Base-by-base conservation (phyloP, 2,113 vertebrate species). In the Osmerus mordax region DNA sequence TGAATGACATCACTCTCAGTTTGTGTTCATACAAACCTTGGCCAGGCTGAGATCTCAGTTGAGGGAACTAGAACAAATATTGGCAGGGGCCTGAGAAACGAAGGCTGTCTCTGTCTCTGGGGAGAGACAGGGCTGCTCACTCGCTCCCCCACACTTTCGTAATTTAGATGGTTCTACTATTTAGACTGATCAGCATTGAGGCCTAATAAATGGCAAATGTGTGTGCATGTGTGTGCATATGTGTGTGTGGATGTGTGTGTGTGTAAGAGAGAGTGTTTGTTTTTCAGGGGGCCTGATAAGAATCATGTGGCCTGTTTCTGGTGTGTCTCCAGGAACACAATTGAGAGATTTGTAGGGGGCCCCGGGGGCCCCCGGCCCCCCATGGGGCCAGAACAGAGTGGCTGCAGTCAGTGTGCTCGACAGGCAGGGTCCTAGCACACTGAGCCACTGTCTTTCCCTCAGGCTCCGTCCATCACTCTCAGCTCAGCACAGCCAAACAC, bases 331-430 rank as follows among this genome's bases (percentile, higher is more conserved):
- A 70, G 55, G 78, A 81, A 78, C 47, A 86, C 87, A 88, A 89
- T 88, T 78, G 80, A 74, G 81, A 82, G 86, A 88, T 87, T 86
- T 78, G 64, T 86, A 76, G 64, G 66, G 78, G 72, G 82, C 58
- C 56, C 52, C 18, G 75, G 72, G 66, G 60, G 21, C 81, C 75
- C 56, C 21, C 32, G 70, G 14, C 64, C 64, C 41, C 64, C 41
- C 64, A 65, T 23, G 64, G 72, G 82, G 72, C 78, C 12, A 36
- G 63, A 84, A 85, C 71, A 79, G 76, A 79, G 76, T 21, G 54
- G 63, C 72, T 71, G 71, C 64, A 71, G 77, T 75, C 14, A 58
- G 72, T 68, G 70, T 54, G 63, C 63, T 54, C 59, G 18, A 9
- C 9, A n/a, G 25, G 69, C 52, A 53, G 47, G 54, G 61, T 65